Percentiles rank a stretch among this genome's conserved stretches.
phyloP scores from a whole-genome alignment of 2,797 vertebrate genomes.

The Acanthiza pusilla region DNA sequence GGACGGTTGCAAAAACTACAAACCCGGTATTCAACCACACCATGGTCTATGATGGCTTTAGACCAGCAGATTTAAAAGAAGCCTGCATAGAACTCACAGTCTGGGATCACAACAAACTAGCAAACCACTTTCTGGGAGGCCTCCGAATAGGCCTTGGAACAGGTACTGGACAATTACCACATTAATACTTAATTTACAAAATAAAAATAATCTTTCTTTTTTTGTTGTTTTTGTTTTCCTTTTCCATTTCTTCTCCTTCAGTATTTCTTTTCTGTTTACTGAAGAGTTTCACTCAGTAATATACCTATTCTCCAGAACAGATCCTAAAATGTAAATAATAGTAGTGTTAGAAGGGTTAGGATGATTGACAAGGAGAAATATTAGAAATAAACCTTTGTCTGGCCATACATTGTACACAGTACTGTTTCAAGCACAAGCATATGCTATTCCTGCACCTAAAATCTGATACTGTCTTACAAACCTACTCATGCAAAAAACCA shows the following conservation, averaged over 20 bases:
- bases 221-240: background rate
- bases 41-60: conserved; percentile 92
- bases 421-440: background rate
- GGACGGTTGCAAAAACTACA: conserved; percentile 82
- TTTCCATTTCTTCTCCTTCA: background rate
- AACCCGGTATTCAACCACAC: conserved; percentile 94
- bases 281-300: background rate
- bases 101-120: conserved; percentile 89
- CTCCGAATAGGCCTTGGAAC: conserved; percentile 88
- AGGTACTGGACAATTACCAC: conserved; percentile 70
- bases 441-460: background rate
- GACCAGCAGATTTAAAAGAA: conserved; percentile 84
- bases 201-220: background rate
- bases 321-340: background rate
- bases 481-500: background rate
- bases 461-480: background rate
- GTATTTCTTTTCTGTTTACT: background rate
- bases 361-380: background rate
- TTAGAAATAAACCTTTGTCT: background rate
- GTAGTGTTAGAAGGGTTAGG: background rate
- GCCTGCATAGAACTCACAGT: conserved; percentile 90
- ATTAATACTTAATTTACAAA: background rate
- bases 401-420: background rate
- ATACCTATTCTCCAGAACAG: background rate
- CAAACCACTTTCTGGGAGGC: conserved; percentile 89